Conservation (phyloP, 2,797 vertebrate genomes). For the Pangasius sanitwongsei region DNA sequence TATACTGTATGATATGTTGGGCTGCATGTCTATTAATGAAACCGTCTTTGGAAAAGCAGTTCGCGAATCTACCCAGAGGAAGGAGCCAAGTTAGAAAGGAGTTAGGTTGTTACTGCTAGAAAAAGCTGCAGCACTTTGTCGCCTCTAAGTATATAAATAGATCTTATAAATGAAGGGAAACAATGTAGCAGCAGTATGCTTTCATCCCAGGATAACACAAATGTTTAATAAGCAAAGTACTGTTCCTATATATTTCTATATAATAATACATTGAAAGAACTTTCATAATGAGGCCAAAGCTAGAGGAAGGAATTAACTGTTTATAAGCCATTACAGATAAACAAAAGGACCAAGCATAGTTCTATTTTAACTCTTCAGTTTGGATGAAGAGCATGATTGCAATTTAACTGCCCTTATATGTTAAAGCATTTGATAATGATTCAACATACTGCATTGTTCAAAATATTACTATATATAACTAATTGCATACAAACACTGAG, state of each 20-base stretch:
- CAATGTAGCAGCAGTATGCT: slow-evolving; percentile 4
- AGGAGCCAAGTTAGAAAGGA: slow-evolving; percentile 1
- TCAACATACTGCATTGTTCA: slow-evolving; percentile 2
- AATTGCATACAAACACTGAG: neutral
- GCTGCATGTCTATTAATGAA: neutral
- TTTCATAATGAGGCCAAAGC: slow-evolving; percentile 11
- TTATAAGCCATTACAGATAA: slow-evolving; percentile 27
- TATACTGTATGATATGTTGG: neutral
- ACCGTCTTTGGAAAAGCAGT: neutral
- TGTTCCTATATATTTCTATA: slow-evolving; percentile 2
- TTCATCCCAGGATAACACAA: slow-evolving; percentile 14
- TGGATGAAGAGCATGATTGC: slow-evolving; percentile 4
- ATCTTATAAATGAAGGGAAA: slow-evolving; percentile 8
- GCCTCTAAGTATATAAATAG: neutral
- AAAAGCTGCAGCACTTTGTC: slow-evolving; percentile 18
- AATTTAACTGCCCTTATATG: slow-evolving; percentile 21
- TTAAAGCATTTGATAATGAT: slow-evolving; percentile 15
- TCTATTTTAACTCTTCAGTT: slow-evolving; percentile 20
- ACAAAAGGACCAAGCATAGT: slow-evolving; percentile 27
- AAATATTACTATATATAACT: neutral
- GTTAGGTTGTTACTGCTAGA: slow-evolving; percentile 2
- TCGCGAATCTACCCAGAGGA: neutral
- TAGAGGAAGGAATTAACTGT: neutral
- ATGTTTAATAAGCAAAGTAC: slow-evolving; percentile 5
- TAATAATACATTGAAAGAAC: neutral